Evolutionary conservation across 92 coral and sea anemone genomes (phyloP).

Genomic region (Nematostella vectensis): DNA sequence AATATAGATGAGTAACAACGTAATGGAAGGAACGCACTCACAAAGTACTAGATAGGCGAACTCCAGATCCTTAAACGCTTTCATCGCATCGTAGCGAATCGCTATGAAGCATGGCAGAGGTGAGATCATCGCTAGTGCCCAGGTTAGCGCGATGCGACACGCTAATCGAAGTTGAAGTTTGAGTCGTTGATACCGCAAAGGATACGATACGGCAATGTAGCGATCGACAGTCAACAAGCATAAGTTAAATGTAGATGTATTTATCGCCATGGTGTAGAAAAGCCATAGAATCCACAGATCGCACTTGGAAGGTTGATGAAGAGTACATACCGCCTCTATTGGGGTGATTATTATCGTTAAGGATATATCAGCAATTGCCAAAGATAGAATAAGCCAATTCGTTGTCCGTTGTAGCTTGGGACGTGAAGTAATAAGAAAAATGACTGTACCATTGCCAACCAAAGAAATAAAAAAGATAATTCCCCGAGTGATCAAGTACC

Average conservation of each 20-base stretch:
- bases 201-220: neutral
- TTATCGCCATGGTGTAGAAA: neutral
- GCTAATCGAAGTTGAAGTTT: neutral
- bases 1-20: too few relatives aligned
- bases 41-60: neutral
- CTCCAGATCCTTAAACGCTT: neutral
- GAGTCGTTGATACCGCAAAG: neutral
- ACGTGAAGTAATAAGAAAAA: neutral
- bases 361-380: neutral
- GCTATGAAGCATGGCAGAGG: neutral
- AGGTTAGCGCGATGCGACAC: neutral
- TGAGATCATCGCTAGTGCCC: neutral
- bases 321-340: neutral
- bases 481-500: constrained; percentile 1
- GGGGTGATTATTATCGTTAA: neutral
- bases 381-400: neutral
- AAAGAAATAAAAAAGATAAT: neutral
- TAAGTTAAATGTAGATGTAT: neutral
- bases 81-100: too few relatives aligned
- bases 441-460: neutral
- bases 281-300: neutral
- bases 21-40: neutral
- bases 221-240: neutral
- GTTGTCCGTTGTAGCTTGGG: neutral
- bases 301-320: neutral